Evolutionary conservation across 1,140 invertebrate genomes (phyloP).

Genomic region (Drosophila burlai): DNA sequence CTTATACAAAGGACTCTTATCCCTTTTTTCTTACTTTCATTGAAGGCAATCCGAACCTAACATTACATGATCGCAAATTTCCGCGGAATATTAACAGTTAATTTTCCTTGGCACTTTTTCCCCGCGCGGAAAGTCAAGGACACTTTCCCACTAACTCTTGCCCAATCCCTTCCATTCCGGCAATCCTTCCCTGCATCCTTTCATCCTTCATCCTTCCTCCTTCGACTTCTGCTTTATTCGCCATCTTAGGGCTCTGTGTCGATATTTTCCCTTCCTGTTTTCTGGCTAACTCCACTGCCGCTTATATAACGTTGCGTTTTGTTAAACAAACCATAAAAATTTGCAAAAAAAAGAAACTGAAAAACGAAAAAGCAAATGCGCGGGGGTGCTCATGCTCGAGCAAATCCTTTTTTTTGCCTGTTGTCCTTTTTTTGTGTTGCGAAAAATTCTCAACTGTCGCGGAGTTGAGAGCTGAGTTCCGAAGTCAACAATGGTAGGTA

Average conservation of each 20-base stretch:
- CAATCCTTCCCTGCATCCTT: conserved; percentile 25
- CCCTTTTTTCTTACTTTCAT: conserved; percentile 19
- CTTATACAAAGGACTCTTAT: not conserved
- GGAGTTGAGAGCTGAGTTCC: conserved; percentile 46
- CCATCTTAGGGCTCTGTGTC: conserved; percentile 14
- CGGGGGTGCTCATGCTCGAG: conserved; percentile 65
- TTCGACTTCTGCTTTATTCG: conserved; percentile 5
- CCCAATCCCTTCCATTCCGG: conserved; percentile 29
- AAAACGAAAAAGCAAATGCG: conserved; percentile 19
- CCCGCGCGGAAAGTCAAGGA: conserved; percentile 30
- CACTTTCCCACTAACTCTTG: conserved; percentile 50
- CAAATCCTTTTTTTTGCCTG: conserved; percentile 61
- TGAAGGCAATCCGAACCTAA: conserved; percentile 12
- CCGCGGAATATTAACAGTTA: conserved; percentile 37
- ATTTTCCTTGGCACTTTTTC: conserved; percentile 5
- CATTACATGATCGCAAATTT: conserved; percentile 38
- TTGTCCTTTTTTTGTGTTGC: conserved; percentile 33
- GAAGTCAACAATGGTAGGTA: conserved; percentile 53
- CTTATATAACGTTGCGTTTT: conserved; percentile 77
- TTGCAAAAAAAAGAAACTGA: conserved; percentile 60
- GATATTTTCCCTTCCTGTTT: conserved; percentile 42
- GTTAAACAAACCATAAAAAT: conserved; percentile 83
- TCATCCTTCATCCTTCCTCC: not conserved
- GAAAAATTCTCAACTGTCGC: conserved; percentile 46
- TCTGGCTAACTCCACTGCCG: conserved; percentile 48